Evolutionary conservation across 2,113 vertebrate species (phyloP).

Genomic region (Bambusicola thoracicus): DNA sequence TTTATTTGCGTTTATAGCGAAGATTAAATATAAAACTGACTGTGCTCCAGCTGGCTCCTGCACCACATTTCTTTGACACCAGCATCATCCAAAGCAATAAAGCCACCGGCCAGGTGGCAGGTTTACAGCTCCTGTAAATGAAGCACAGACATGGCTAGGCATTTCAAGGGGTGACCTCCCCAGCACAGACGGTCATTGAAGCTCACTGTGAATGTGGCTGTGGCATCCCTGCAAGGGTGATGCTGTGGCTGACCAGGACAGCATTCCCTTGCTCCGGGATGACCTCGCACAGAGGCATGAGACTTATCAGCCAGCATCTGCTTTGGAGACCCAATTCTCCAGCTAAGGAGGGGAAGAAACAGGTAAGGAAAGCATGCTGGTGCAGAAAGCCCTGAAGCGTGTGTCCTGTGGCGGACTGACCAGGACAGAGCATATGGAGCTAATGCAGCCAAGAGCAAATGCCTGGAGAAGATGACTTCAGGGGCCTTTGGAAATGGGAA

Average conservation of each 20-base stretch:
- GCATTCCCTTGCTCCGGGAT: not conserved
- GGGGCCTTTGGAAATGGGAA: not conserved
- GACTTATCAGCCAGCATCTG: not conserved
- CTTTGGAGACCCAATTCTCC: not conserved
- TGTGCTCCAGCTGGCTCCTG: conserved; percentile 34
- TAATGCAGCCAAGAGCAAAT: not conserved
- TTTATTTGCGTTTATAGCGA: conserved; percentile 66
- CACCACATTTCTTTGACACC: conserved; percentile 31
- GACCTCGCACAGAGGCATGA: not conserved
- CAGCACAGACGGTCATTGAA: not conserved
- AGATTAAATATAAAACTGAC: conserved; percentile 75
- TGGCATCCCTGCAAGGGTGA: accelerated
- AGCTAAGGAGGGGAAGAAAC: not conserved
- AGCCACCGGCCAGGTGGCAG: not conserved
- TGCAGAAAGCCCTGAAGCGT: not conserved
- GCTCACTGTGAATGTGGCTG: accelerated
- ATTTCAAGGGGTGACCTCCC: not conserved
- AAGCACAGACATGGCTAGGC: not conserved
- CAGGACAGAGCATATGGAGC: accelerated
- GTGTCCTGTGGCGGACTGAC: not conserved
- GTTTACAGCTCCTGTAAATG: conserved; percentile 10
- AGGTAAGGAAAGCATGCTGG: not conserved
- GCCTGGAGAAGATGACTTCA: not conserved
- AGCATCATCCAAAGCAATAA: conserved; percentile 11
- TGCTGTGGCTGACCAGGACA: accelerated